Conservation (phyloP, 2,113 vertebrate species). For the Suricata suricatta region DNA sequence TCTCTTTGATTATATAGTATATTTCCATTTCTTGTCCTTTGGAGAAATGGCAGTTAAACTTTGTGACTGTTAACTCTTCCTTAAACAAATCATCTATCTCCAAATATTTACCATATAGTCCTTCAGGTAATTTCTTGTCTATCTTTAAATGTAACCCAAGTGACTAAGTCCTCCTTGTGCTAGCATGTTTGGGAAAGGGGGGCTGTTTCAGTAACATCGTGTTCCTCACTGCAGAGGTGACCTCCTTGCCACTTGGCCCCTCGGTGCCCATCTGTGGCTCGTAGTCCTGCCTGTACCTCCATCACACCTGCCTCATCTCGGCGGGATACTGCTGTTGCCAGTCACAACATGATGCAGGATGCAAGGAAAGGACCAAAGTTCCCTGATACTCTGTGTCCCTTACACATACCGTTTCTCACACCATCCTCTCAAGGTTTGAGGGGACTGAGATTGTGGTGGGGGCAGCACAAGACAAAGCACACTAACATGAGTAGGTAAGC, state of each 20-base stretch:
- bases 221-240: not conserved
- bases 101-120: not conserved
- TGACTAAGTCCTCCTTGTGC: not conserved
- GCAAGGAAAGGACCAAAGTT: not conserved
- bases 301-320: accelerated
- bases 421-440: not conserved
- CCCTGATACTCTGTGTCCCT: not conserved
- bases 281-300: not conserved
- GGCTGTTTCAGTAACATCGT: not conserved
- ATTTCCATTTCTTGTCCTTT: constrained; percentile 28
- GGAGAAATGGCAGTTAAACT: not conserved
- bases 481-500: not conserved
- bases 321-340: not conserved
- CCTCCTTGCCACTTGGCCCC: not conserved
- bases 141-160: not conserved
- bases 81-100: not conserved
- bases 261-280: not conserved
- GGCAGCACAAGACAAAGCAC: not conserved
- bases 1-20: not conserved
- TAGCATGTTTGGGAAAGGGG: not conserved
- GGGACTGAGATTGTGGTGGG: not conserved
- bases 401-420: not conserved
- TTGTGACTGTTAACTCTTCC: not conserved
- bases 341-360: accelerated
- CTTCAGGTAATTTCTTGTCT: not conserved